Evolutionary conservation across 2,113 vertebrate species (phyloP).

Genomic region (Trogon melanurus): DNA sequence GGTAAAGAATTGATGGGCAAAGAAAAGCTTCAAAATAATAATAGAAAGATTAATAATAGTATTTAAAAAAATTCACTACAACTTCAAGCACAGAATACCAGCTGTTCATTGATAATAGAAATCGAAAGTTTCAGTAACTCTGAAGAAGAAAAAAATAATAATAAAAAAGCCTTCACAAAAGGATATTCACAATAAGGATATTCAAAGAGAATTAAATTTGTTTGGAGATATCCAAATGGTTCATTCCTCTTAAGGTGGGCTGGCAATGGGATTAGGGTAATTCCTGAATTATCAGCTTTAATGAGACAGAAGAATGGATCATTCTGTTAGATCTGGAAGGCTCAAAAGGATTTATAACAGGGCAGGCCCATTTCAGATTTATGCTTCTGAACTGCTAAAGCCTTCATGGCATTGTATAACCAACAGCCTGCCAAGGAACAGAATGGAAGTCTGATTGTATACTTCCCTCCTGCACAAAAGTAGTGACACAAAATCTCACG

Average conservation of each 20-base stretch:
- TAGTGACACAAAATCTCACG: neutral
- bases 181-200: neutral
- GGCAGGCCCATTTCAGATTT: neutral
- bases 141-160: neutral
- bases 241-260: neutral
- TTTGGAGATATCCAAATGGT: neutral
- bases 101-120: neutral
- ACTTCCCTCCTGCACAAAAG: neutral
- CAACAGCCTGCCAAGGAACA: neutral
- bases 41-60: neutral
- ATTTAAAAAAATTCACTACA: neutral
- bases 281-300: neutral
- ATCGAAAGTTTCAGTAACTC: neutral
- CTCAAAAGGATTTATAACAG: neutral
- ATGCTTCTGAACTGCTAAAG: neutral
- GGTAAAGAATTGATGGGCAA: neutral
- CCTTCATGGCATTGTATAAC: neutral
- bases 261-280: neutral
- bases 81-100: neutral
- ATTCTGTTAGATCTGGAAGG: neutral
- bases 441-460: neutral
- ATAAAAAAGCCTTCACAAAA: neutral
- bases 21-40: conserved; percentile 31
- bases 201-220: neutral
- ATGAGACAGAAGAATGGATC: neutral